Evolutionary conservation across 2,797 vertebrate genomes (phyloP), one percentile per base, ranked within the genome.

Genomic region (Morelia viridis): DNA sequence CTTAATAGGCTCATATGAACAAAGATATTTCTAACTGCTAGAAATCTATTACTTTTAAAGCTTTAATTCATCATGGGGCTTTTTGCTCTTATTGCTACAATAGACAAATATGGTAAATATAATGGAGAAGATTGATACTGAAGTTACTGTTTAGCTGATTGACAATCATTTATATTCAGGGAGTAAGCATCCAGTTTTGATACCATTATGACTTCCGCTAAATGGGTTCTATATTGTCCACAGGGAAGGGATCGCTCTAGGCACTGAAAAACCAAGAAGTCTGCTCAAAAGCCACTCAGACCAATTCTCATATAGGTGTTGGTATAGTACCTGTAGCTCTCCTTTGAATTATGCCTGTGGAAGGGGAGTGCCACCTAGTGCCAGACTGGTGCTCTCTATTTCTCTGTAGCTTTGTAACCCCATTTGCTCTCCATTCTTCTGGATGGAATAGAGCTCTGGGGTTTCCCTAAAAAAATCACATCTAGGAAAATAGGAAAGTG

Each of bases 331-430:
- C 61, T 50, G 61, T 53, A 9, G 3, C 28, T 1, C 19, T 15
- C 35, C 28, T 93, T 80, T 86, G 50, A 0, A 1, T 62, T 84
- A 8, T 85, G 61, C 0, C 0, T 0, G 26, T 4, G 0, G 91
- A 90, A 89, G 13, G 0, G 41, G 61, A 84, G 90, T 88, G 94
- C 94, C 95, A 95, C 94, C 95, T 94, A 57, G 35, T 91, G 95
- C 93, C 80, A 65, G 64, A 41, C 35, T 71, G 88, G 7, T 58
- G 5, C 13, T 26, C 17, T 83, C 86, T 17, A 15, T 58, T 84
- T 68, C 53, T 50, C 60, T 26, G 7, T 26, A 58, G 26, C 26
- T 89, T 80, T 91, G 26, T 28, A 76, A 61, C 17, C 31, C 26
- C 84, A 76, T 80, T 41, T 57, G n/a, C 8, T 61, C 2, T 61